phyloP scores from a whole-genome alignment of 2,797 vertebrate species.

The Pseudomugil tenellus region DNA sequence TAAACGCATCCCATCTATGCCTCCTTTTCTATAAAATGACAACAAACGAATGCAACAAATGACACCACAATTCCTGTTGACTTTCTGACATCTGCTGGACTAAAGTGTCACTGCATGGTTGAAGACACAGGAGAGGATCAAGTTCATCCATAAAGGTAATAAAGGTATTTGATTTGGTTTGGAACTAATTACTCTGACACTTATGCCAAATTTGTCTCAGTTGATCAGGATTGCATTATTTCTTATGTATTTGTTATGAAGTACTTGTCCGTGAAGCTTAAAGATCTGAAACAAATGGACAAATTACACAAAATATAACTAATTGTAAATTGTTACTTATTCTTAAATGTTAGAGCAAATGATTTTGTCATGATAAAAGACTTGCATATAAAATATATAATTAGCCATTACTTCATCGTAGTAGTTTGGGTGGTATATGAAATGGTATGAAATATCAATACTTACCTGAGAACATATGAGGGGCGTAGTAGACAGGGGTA shows the following conservation, averaged over 20 bases:
- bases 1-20: neutral
- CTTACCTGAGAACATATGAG: constrained; percentile 94
- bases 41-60: neutral
- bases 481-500: constrained; percentile 94
- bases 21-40: constrained; percentile 1
- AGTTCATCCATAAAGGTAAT: constrained; percentile 34
- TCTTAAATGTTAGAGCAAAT: neutral
- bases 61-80: constrained; percentile 4
- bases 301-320: neutral
- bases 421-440: no score
- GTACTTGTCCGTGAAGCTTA: neutral
- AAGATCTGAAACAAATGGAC: neutral
- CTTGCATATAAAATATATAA: neutral
- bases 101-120: constrained; percentile 44
- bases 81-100: constrained; percentile 69
- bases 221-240: neutral
- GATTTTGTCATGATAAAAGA: no score
- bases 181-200: constrained; percentile 11
- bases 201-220: constrained; percentile 4
- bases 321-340: neutral
- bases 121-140: neutral
- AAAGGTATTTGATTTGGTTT: constrained; percentile 20
- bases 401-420: neutral
- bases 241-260: neutral
- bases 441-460: neutral